phyloP scores from a whole-genome alignment of 2,113 vertebrate genomes.

The Melospiza georgiana region DNA sequence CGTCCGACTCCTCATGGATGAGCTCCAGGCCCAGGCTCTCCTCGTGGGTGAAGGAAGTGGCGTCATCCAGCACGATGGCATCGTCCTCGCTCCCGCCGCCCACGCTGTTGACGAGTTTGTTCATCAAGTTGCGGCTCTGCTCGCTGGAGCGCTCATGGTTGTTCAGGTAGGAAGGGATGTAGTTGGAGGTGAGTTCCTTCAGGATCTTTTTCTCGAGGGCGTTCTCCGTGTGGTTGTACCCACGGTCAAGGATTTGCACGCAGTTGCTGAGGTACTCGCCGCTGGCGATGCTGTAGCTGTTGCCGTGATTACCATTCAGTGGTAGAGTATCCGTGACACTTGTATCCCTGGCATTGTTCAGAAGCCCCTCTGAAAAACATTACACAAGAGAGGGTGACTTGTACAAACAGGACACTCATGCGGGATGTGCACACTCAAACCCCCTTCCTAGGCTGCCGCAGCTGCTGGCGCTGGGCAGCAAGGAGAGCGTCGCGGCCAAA shows the following conservation, averaged over 20 bases:
- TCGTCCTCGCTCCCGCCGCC: slow-evolving; percentile 87
- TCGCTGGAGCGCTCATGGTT: slow-evolving; percentile 90
- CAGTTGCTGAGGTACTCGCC: slow-evolving; percentile 98
- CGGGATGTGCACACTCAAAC: slow-evolving; percentile 42
- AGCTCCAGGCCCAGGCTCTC: slow-evolving; percentile 92
- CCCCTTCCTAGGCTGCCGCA: neutral
- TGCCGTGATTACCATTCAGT: slow-evolving; percentile 99
- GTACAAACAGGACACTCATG: slow-evolving; percentile 66
- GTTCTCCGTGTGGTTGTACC: slow-evolving; percentile 93
- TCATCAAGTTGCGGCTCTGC: slow-evolving; percentile 94
- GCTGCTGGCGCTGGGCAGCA: neutral
- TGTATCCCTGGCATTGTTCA: slow-evolving; percentile 99
- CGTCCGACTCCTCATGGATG: slow-evolving; percentile 91
- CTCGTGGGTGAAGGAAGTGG: slow-evolving; percentile 87
- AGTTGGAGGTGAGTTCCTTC: slow-evolving; percentile 98
- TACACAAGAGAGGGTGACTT: slow-evolving; percentile 78
- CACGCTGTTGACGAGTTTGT: slow-evolving; percentile 92
- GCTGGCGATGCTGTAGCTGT: slow-evolving; percentile 96
- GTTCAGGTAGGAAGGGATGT: slow-evolving; percentile 97
- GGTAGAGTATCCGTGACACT: slow-evolving; percentile 99
- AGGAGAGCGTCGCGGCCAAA: neutral
- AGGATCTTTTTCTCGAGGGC: slow-evolving; percentile 98
- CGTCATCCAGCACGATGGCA: slow-evolving; percentile 86
- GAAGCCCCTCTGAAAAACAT: slow-evolving; percentile 97
- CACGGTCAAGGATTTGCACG: slow-evolving; percentile 96